These are phyloP conservation scores for Sturnus vulgaris DNA, from an alignment of 2,113 vertebrate genomes.

Conservation along the genomic window DNA sequence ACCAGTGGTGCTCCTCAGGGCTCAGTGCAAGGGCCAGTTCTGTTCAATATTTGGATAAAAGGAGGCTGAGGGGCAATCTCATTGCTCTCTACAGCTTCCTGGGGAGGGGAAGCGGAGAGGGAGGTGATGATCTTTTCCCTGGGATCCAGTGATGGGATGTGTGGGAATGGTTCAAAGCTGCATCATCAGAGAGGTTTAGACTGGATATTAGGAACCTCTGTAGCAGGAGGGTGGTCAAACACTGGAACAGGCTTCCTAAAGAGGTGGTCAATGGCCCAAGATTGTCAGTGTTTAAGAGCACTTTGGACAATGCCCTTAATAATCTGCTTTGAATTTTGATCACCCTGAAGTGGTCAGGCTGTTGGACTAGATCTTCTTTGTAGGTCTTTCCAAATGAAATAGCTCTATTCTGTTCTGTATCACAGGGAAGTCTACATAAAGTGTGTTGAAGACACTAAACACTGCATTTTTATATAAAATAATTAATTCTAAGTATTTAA, in stretches of 20 bases:
- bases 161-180: neutral
- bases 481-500: neutral
- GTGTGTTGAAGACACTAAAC: neutral
- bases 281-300: neutral
- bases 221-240: neutral
- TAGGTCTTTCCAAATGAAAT: neutral
- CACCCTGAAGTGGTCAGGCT: neutral
- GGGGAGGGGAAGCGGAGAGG: neutral
- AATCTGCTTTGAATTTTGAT: neutral
- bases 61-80: neutral
- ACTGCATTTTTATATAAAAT: neutral
- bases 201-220: neutral
- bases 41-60: neutral
- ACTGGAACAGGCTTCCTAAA: neutral
- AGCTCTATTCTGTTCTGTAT: neutral
- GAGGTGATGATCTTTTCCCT: neutral
- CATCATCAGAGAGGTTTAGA: neutral
- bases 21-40: neutral
- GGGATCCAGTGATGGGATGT: neutral
- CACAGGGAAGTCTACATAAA: neutral
- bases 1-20: neutral
- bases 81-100: neutral
- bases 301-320: neutral
- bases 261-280: neutral
- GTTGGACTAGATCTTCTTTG: neutral